Evolutionary conservation across 37 sponge, comb jelly and placozoan genomes (phyloP).

Genomic region (Tethya wilhelma): DNA sequence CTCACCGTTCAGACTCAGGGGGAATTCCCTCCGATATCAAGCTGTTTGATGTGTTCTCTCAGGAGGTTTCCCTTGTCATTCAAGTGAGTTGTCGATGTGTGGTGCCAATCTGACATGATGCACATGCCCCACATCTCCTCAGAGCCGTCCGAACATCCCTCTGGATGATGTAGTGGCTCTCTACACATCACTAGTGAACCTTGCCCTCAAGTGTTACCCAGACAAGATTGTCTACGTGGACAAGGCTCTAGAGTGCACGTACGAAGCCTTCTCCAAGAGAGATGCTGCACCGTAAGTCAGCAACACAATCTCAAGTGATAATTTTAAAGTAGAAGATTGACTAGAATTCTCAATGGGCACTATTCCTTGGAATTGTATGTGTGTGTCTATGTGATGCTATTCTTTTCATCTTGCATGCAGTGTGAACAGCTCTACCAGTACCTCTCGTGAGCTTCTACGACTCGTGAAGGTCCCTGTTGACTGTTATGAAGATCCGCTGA

Average conservation of each 20-base stretch:
- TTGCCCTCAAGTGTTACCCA: constrained; percentile 95
- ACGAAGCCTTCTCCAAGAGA: constrained; percentile 65
- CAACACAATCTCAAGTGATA: not conserved
- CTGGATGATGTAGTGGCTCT: constrained; percentile 89
- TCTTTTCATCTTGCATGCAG: constrained; percentile 31
- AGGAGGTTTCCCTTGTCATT: constrained; percentile 88
- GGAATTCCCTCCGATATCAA: constrained; percentile 88
- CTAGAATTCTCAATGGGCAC: too few relatives aligned
- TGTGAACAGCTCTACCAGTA: constrained; percentile 41
- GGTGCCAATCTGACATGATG: not conserved
- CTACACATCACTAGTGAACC: constrained; percentile 86
- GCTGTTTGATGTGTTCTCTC: constrained; percentile 97
- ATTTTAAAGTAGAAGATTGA: too few relatives aligned
- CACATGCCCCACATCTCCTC: not conserved
- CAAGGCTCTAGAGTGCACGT: constrained; percentile 75
- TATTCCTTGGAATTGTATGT: not conserved
- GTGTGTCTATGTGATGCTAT: not conserved
- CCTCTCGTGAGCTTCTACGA: constrained; percentile 67
- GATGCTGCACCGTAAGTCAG: constrained; percentile 42
- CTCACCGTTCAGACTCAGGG: constrained; percentile 80
- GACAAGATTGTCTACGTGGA: constrained; percentile 90
- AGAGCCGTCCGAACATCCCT: constrained; percentile 85
- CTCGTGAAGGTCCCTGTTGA: constrained; percentile 90
- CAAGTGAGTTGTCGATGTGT: constrained; percentile 57
- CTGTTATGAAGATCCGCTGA: constrained; percentile 87